Evolutionary conservation across 2,797 vertebrate species (phyloP), one percentile per base, ranked within the genome.

Genomic region (Scyliorhinus canicula): DNA sequence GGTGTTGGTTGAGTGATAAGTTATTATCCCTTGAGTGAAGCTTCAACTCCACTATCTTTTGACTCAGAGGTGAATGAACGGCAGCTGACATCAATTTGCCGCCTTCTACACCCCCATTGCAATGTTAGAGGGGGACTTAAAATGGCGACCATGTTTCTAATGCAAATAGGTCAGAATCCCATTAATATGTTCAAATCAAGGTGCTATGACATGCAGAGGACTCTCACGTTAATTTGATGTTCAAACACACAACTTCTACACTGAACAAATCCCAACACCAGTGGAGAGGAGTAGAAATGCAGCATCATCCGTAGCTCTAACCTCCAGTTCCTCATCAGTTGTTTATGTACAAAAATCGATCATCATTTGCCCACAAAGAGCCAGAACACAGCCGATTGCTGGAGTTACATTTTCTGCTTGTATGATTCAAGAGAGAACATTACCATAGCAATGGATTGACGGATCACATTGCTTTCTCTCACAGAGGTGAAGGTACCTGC

Each of bases 381-480:
- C 93, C 93, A 93, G 65, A 93, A 52, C 93, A 21, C 28, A n/a
- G 88, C 8, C 86, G 65, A 35, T 52, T 35, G 19, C 65, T 50
- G 93, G 63, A 71, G 26, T 93, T 69, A 71, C 47, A 69, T 71
- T 71, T 14, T 40, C 4, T 71, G 47, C 47, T 71, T 93, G 14
- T 2, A 71, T 50, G 12, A 93, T 26, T 93, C 44, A 71, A 71
- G 19, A 71, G 44, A 93, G 47, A 69, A 47, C 12, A 52, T 93
- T 93, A 65, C 93, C 67, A 93, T 93, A 52, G 67, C 47, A 69
- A 93, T 47, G 40, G 47, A 93, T 93, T 71, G 26, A 47, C 24
- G 44, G 65, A 93, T 67, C 26, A 52, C 12, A 52, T 71, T 71
- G 67, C 65, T 93, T 71, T 71, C 44, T 31, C 26, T 67, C 65